Evolutionary conservation across 2,888 invertebrate species (phyloP).

Genomic region (Hedychridium roseum): DNA sequence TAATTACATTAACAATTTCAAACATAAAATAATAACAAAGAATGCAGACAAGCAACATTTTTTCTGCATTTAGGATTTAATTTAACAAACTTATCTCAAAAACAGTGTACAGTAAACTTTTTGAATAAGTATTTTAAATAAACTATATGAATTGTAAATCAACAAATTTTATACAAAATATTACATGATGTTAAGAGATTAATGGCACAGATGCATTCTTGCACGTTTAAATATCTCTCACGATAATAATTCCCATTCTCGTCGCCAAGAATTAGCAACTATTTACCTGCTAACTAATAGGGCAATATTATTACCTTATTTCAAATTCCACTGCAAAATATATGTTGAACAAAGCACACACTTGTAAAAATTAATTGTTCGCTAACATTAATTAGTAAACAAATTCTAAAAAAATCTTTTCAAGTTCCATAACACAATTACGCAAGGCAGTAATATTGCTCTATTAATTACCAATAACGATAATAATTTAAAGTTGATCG

Average conservation of each 20-base stretch:
- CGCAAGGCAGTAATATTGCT: too few relatives aligned
- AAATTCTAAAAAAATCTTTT: too few relatives aligned
- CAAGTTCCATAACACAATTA: too few relatives aligned
- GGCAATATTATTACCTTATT: conserved; percentile 15
- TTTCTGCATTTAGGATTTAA: too few relatives aligned
- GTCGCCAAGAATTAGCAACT: conserved; percentile 1
- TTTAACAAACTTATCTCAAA: too few relatives aligned
- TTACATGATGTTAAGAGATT: neutral
- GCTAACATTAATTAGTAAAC: neutral
- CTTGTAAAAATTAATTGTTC: neutral
- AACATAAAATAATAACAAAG: too few relatives aligned
- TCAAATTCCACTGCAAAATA: conserved; percentile 13
- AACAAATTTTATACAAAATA: conserved; percentile 13
- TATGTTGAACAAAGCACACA: neutral
- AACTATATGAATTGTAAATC: conserved; percentile 18
- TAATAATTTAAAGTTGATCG: too few relatives aligned
- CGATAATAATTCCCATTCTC: conserved; percentile 4
- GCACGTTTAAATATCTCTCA: conserved; percentile 11
- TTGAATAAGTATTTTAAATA: conserved; percentile 24
- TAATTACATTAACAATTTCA: too few relatives aligned
- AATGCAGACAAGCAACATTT: too few relatives aligned
- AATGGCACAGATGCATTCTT: conserved; percentile 7
- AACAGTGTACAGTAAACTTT: too few relatives aligned
- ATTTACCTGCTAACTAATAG: conserved; percentile 13
- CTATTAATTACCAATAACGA: too few relatives aligned